Percentiles rank a stretch among this genome's conserved stretches.
These are phyloP conservation scores for Chaetodon trifasciatus DNA, from an alignment of 2,797 vertebrate species.

Conservation along the genomic window DNA sequence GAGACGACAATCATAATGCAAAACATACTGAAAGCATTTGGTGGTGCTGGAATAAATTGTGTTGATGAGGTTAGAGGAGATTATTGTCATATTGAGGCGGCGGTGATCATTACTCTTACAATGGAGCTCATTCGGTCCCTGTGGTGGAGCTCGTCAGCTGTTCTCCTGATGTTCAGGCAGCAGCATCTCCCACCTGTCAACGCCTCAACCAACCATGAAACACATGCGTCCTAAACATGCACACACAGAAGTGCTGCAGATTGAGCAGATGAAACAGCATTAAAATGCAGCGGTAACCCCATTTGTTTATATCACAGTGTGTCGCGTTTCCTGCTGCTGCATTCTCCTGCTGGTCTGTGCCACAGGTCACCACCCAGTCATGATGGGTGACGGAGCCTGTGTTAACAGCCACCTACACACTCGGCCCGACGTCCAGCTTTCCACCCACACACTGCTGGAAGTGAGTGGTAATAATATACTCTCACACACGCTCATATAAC, in stretches of 20 bases:
- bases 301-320: constrained; percentile 7
- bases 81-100: constrained; percentile 79
- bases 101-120: constrained; percentile 79
- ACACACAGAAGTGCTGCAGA: constrained; percentile 21
- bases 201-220: constrained; percentile 19
- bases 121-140: constrained; percentile 63
- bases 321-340: constrained; percentile 44
- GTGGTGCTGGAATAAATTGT: constrained; percentile 75
- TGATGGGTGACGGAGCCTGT: constrained; percentile 63
- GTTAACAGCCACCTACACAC: constrained; percentile 81
- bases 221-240: constrained; percentile 43
- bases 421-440: constrained; percentile 50
- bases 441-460: constrained; percentile 70
- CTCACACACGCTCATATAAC: constrained; percentile 53
- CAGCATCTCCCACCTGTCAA: constrained; percentile 29
- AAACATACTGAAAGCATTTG: constrained; percentile 78
- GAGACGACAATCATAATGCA: constrained; percentile 65
- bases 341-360: constrained; percentile 37
- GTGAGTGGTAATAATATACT: constrained; percentile 66
- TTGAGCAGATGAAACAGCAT: constrained; percentile 16
- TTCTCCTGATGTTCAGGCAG: constrained; percentile 68
- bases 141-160: constrained; percentile 61
- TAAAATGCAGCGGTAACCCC: background rate
- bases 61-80: constrained; percentile 83
- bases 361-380: constrained; percentile 74